These are phyloP conservation scores for Cisticola juncidis DNA, from an alignment of 2,113 vertebrate genomes.

Conservation along the genomic window DNA sequence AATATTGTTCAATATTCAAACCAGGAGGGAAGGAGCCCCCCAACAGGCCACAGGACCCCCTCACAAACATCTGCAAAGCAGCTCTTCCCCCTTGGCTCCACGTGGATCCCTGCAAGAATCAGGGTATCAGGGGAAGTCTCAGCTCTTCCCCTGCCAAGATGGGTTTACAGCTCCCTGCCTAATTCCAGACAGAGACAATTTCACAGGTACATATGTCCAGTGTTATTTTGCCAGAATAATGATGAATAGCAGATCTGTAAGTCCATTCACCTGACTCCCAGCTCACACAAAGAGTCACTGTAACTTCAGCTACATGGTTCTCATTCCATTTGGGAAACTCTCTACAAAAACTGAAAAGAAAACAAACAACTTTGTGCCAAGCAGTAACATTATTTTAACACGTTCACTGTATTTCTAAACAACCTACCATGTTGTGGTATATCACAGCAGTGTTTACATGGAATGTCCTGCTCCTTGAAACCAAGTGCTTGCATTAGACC, in stretches of 20 bases:
- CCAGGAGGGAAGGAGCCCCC: not conserved
- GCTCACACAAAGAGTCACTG: not conserved
- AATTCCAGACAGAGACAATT: not conserved
- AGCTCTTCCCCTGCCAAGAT: not conserved
- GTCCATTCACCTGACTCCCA: not conserved
- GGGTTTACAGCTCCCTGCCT: not conserved
- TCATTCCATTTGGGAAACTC: not conserved
- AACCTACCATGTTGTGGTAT: not conserved
- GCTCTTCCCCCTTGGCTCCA: not conserved
- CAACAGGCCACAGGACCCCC: not conserved
- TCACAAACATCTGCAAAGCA: not conserved
- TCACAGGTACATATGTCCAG: not conserved
- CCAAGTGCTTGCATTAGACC: not conserved
- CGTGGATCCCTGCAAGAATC: rapidly evolving
- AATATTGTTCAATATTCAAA: not conserved
- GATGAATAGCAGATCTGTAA: not conserved
- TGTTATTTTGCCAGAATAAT: not conserved
- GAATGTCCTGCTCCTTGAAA: not conserved
- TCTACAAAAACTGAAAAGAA: not conserved
- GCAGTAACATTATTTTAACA: not conserved
- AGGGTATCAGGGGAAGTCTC: not conserved
- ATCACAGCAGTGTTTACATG: not conserved
- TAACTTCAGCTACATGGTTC: not conserved
- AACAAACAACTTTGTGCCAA: not conserved
- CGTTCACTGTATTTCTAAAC: not conserved